Percentiles rank a stretch among this genome's conserved stretches.
Evolutionary conservation across 2,797 vertebrate genomes (phyloP).

Genomic region (Denticeps clupeoides): DNA sequence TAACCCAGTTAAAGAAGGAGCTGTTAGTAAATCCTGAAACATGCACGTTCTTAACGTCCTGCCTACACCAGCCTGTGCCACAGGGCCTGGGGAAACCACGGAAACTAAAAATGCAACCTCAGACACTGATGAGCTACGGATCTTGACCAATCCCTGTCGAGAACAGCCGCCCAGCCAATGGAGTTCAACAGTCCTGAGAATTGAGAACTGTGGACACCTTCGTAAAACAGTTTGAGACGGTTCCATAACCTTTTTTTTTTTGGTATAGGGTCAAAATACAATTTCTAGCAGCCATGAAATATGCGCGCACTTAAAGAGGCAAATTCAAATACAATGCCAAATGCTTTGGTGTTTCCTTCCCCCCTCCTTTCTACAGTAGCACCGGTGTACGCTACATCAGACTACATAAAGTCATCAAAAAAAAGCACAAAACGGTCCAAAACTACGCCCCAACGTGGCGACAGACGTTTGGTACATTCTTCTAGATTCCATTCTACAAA

Average conservation of each 20-base stretch:
- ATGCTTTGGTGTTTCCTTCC: slow-evolving; percentile 32
- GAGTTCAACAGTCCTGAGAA: too few species aligned
- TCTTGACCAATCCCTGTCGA: too few species aligned
- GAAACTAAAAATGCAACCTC: too few species aligned
- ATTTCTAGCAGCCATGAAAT: too few species aligned
- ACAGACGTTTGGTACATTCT: too few species aligned
- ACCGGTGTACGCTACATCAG: slow-evolving; percentile 18
- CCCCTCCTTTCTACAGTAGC: slow-evolving; percentile 21
- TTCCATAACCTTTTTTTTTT: too few species aligned
- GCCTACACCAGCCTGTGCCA: slow-evolving; percentile 22
- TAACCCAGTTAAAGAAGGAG: slow-evolving; percentile 24
- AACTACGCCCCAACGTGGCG: slow-evolving; percentile 8
- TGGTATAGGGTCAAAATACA: too few species aligned
- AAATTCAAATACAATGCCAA: background rate
- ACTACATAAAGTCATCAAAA: slow-evolving; percentile 1
- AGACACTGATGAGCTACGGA: too few species aligned
- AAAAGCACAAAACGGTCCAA: slow-evolving; percentile 4
- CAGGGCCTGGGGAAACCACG: slow-evolving; percentile 16
- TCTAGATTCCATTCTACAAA: too few species aligned
- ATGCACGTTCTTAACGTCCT: slow-evolving; percentile 27
- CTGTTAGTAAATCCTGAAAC: slow-evolving; percentile 19
- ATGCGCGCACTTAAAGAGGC: slow-evolving; percentile 15
- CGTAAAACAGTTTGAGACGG: too few species aligned
- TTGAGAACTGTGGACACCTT: too few species aligned
- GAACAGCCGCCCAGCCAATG: too few species aligned